A percentile compares a stretch with the other conserved stretches of the same genome.
phyloP scores from a whole-genome alignment of 2,113 vertebrate species.

The Dicaeum eximium region DNA sequence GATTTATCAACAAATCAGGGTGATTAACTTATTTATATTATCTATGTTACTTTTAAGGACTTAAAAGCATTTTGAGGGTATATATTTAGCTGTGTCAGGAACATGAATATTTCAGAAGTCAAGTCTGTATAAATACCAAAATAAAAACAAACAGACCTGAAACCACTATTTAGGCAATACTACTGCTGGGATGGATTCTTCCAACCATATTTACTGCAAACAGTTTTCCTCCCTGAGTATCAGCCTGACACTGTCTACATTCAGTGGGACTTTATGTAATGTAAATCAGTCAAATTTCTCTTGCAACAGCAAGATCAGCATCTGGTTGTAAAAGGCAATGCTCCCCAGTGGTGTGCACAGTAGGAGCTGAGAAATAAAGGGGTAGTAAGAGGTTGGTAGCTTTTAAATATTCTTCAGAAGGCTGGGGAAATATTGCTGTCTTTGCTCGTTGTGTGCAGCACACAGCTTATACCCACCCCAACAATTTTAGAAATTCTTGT shows the following conservation, averaged over 20 bases:
- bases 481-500: not conserved
- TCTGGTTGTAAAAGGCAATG: not conserved
- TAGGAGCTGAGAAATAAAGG: not conserved
- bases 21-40: not conserved
- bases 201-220: not conserved
- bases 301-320: not conserved
- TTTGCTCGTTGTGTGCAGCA: not conserved
- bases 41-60: not conserved
- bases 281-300: not conserved
- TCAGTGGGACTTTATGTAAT: not conserved
- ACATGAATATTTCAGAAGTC: constrained; percentile 17
- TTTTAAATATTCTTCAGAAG: not conserved
- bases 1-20: not conserved
- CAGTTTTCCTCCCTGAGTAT: not conserved
- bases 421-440: not conserved
- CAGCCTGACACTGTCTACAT: not conserved
- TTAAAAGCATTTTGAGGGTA: not conserved
- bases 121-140: constrained; percentile 12
- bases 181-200: not conserved
- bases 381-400: not conserved
- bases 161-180: not conserved
- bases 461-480: not conserved
- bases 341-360: not conserved
- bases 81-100: constrained; percentile 31
- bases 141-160: constrained; percentile 26